phyloP scores from a whole-genome alignment of 2,888 invertebrate species.

The Nephrotoma guestfalica region DNA sequence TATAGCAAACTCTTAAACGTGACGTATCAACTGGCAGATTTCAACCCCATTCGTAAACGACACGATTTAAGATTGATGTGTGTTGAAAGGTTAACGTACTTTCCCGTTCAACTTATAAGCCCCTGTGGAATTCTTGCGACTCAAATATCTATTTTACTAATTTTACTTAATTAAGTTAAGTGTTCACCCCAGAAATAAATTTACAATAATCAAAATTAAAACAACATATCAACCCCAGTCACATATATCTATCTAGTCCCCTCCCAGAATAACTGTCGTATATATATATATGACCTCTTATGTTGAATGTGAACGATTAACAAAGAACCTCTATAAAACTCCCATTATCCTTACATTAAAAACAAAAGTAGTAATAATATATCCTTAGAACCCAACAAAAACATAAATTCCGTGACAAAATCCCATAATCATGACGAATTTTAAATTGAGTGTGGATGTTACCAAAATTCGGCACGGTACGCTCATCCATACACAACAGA shows the following conservation, averaged over 20 bases:
- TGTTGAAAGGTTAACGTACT: too few species aligned
- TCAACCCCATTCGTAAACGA: too few species aligned
- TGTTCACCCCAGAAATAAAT: too few species aligned
- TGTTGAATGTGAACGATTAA: neutral
- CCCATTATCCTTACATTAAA: neutral
- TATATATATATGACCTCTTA: neutral
- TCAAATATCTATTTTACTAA: too few species aligned
- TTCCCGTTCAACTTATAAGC: too few species aligned
- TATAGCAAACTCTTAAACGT: too few species aligned
- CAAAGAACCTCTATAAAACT: neutral
- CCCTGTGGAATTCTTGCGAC: too few species aligned
- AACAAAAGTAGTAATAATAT: neutral
- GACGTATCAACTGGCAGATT: too few species aligned
- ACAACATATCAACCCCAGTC: neutral
- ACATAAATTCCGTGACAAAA: neutral
- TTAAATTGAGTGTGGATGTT: neutral
- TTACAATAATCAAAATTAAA: neutral
- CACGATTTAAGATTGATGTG: too few species aligned
- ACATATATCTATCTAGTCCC: neutral
- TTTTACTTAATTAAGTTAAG: too few species aligned
- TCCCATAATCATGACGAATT: neutral
- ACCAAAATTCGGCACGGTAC: neutral
- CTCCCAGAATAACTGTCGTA: neutral
- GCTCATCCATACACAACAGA: neutral
- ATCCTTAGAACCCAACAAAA: neutral